phyloP scores from a whole-genome alignment of 2,888 invertebrate species.

The Torymus auratus region DNA sequence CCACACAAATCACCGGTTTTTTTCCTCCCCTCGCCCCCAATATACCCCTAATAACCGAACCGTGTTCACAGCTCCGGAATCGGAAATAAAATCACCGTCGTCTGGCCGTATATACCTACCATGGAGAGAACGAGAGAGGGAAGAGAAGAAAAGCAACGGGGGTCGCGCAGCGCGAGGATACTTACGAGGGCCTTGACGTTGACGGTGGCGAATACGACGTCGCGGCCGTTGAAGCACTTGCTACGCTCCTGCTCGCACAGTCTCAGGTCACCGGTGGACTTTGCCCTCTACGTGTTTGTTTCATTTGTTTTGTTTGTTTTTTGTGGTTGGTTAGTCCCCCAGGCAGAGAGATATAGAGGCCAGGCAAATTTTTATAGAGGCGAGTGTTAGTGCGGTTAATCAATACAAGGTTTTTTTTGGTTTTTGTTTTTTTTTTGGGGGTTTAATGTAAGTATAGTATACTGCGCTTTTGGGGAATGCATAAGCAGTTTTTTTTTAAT shows the following conservation, averaged over 20 bases:
- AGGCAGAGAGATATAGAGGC: neutral
- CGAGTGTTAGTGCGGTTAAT: constrained; percentile 49
- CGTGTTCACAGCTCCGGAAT: no score
- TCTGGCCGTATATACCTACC: no score
- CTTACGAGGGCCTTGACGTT: constrained; percentile 83
- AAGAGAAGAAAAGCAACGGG: no score
- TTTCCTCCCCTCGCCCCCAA: no score
- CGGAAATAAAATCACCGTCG: no score
- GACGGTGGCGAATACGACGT: constrained; percentile 79
- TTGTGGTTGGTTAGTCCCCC: constrained; percentile 44
- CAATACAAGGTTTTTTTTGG: neutral
- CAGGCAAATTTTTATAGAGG: constrained; percentile 24
- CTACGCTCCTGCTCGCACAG: constrained; percentile 73
- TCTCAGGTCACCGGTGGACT: constrained; percentile 78
- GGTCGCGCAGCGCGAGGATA: constrained; percentile 60
- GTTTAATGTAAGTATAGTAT: neutral
- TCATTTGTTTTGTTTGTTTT: constrained; percentile 12
- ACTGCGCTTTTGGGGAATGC: neutral
- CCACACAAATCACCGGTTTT: no score
- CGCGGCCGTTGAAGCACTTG: constrained; percentile 68
- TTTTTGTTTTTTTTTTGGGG: neutral
- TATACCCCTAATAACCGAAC: no score
- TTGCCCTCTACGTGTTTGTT: constrained; percentile 77
- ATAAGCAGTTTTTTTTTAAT: neutral
- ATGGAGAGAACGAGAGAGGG: no score